Base-by-base conservation (phyloP, 2,113 vertebrate species). In the Heterocephalus glaber region DNA sequence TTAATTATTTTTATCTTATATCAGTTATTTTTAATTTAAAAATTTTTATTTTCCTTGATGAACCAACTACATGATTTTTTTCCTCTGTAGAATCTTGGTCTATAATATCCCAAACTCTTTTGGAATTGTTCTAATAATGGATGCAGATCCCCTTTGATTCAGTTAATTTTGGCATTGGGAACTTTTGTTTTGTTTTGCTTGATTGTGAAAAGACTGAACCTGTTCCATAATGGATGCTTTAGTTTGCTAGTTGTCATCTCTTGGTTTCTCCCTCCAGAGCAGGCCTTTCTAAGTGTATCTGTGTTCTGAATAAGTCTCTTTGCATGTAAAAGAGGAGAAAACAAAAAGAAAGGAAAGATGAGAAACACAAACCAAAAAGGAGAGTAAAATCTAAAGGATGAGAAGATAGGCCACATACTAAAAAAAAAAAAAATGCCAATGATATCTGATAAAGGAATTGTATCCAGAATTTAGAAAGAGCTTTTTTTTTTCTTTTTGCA, bases 121-220 rank as follows among this genome's bases (percentile, higher is more conserved):
- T 91, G 44, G 38, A 97, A 87, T 82, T 94, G n/a, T 74, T 22
- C n/a, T 86, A 61, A 91, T 54, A 82, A 83, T 61, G 76, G 90
- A 82, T 79, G 35, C 3, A 86, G 41, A n/a, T 92, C 60, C 84
- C 35, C 93, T 65, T 92, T 85, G 38, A 79, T 70, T 90, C 35
- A 33, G 85, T 14, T 93, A 60, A 58, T 26, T 95, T 68, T 63
- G 70, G 66, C 38, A 89, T 47, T 84, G 92, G 30, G 20, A 47
- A 86, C n/a, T 93, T 91, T 86, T 80, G 33, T 86, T 95, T 95
- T 94, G 26, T 66, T 83, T 90, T 38, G 6, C 74, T 93, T 91
- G 33, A 47, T 74, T 83, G 38, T 84, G 44, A 52, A 80, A 97
- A 90, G 38, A 95, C 10, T 52, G 44, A 41, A 58, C 89, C 12